A percentile compares a stretch with the other conserved stretches of the same genome.
These are phyloP conservation scores for Tragelaphus oryx DNA, from an alignment of 2,797 vertebrate species.

Conservation along the genomic window DNA sequence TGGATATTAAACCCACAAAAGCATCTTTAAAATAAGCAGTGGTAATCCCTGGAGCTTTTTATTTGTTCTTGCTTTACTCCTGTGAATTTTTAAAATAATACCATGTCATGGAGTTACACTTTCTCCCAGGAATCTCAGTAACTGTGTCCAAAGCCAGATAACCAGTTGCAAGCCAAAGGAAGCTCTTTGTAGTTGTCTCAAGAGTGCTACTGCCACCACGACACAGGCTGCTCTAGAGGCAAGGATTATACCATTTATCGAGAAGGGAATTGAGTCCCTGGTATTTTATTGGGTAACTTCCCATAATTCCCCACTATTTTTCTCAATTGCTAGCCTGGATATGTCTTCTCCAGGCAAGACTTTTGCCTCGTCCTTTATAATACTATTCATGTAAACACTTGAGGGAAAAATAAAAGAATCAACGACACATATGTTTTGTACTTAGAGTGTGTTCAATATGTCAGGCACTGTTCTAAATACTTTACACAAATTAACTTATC, in stretches of 20 bases:
- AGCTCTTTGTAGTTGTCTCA: not conserved
- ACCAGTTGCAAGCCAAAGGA: not conserved
- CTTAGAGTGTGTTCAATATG: not conserved
- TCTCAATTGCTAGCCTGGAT: not conserved
- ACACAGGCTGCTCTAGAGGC: not conserved
- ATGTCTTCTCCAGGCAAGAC: not conserved
- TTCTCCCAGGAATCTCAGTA: slow-evolving; percentile 41
- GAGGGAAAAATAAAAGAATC: not conserved
- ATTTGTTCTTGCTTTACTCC: slow-evolving; percentile 51
- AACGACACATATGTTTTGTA: not conserved
- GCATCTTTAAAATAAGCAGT: not conserved
- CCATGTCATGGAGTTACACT: not conserved
- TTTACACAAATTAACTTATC: not conserved
- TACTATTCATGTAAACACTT: not conserved
- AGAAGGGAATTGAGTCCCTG: not conserved
- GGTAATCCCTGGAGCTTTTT: not conserved
- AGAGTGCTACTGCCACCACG: not conserved
- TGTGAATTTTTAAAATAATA: slow-evolving; percentile 40
- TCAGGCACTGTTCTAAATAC: not conserved
- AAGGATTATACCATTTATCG: not conserved
- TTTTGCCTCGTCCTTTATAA: not conserved
- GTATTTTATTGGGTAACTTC: not conserved
- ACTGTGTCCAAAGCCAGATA: slow-evolving; percentile 19
- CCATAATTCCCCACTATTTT: not conserved
- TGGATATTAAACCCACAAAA: slow-evolving; percentile 45